Percentiles rank a stretch among this genome's conserved stretches.
Evolutionary conservation across 2,113 vertebrate genomes (phyloP).

Genomic region (Cnemophilus loriae): DNA sequence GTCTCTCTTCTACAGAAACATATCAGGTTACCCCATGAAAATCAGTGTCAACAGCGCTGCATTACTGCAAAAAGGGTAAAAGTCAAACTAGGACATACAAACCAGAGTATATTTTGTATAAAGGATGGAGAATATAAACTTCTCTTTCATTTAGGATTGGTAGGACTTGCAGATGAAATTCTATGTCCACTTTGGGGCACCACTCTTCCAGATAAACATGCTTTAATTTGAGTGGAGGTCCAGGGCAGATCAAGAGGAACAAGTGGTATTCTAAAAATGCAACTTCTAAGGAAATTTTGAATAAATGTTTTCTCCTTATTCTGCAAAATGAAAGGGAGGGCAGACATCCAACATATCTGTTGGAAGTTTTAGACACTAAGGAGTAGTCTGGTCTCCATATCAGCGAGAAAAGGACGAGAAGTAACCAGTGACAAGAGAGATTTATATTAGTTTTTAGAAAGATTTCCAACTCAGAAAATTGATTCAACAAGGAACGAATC

Average conservation of each 20-base stretch:
- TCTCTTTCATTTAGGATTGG: background rate
- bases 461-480: background rate
- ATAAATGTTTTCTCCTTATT: background rate
- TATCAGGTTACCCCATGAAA: background rate
- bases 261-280: background rate
- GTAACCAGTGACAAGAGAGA: background rate
- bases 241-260: background rate
- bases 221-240: background rate
- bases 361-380: background rate
- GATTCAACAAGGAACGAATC: background rate
- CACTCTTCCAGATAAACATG: accelerated
- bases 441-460: background rate
- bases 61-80: background rate
- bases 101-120: background rate
- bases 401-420: background rate
- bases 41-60: background rate
- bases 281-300: background rate
- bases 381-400: background rate
- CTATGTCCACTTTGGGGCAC: background rate
- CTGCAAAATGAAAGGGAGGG: background rate
- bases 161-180: background rate
- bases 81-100: background rate
- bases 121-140: background rate
- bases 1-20: background rate
- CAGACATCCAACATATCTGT: background rate